Evolutionary conservation across 2,888 invertebrate species (phyloP).

Genomic region (Polietes domitor): DNA sequence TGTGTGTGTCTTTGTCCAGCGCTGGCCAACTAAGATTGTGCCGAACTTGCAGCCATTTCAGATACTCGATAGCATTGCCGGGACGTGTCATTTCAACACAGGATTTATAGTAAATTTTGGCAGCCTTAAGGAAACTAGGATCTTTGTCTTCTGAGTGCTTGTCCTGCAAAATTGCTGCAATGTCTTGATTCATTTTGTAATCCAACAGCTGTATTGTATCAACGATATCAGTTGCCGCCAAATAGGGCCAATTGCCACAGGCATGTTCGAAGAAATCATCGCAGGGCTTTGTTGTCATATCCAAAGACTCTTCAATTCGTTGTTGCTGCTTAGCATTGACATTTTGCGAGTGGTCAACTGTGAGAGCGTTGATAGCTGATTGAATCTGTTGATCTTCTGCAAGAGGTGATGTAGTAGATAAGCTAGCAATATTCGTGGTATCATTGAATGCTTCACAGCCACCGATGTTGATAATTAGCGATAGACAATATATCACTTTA

Average conservation of each 20-base stretch:
- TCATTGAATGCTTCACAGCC: too few species aligned
- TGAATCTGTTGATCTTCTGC: too few species aligned
- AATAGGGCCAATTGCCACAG: not conserved
- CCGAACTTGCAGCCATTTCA: not conserved
- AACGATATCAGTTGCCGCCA: not conserved
- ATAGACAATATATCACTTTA: too few species aligned
- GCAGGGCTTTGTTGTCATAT: not conserved
- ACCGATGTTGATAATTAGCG: too few species aligned
- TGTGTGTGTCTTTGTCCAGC: too few species aligned
- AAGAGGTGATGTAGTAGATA: too few species aligned
- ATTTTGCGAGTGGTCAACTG: too few species aligned
- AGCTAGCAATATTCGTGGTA: too few species aligned
- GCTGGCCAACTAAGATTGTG: not conserved
- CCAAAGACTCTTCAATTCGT: not conserved
- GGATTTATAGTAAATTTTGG: not conserved
- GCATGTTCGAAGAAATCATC: not conserved
- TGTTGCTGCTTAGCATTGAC: too few species aligned
- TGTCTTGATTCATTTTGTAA: not conserved
- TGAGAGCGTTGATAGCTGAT: too few species aligned
- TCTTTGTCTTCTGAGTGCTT: not conserved
- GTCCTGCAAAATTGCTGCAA: not conserved
- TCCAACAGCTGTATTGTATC: not conserved
- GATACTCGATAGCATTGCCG: not conserved
- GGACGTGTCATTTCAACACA: not conserved
- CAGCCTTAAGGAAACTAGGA: not conserved